Percentiles rank a stretch among this genome's conserved stretches.
Evolutionary conservation across 2,113 vertebrate genomes (phyloP).

Genomic region (Centropus unirufus): DNA sequence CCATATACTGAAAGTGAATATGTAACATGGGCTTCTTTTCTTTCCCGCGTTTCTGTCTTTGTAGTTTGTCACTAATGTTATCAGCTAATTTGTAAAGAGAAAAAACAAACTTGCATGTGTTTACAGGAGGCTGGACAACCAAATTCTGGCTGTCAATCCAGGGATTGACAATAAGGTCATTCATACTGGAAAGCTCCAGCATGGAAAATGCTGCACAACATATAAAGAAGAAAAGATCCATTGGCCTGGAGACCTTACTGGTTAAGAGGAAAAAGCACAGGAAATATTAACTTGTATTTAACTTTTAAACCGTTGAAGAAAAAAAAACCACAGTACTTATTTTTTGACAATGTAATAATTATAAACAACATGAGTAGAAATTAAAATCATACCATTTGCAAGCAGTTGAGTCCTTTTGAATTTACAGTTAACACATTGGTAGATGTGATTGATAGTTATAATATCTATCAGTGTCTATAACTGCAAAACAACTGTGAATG

Average conservation of each 20-base stretch:
- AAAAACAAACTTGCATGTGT: neutral
- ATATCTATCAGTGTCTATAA: neutral
- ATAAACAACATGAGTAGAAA: neutral
- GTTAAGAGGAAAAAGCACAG: neutral
- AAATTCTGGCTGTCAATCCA: neutral
- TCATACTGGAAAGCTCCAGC: neutral
- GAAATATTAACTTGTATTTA: neutral
- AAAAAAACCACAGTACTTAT: rapidly evolving
- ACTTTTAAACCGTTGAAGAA: neutral
- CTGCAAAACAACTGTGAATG: neutral
- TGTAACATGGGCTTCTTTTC: neutral
- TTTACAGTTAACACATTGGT: neutral
- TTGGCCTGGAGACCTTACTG: neutral
- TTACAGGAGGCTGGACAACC: neutral
- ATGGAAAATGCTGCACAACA: neutral
- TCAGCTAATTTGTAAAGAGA: neutral
- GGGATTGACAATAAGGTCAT: neutral
- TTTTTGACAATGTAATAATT: neutral
- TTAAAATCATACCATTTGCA: neutral
- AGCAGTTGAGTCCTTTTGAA: neutral
- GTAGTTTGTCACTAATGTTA: neutral
- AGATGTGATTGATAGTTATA: neutral
- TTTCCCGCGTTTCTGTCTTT: neutral
- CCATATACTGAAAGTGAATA: neutral
- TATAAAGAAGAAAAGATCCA: neutral